These are phyloP conservation scores for Balearica regulorum DNA, from an alignment of 2,797 vertebrate species.

Conservation along the genomic window DNA sequence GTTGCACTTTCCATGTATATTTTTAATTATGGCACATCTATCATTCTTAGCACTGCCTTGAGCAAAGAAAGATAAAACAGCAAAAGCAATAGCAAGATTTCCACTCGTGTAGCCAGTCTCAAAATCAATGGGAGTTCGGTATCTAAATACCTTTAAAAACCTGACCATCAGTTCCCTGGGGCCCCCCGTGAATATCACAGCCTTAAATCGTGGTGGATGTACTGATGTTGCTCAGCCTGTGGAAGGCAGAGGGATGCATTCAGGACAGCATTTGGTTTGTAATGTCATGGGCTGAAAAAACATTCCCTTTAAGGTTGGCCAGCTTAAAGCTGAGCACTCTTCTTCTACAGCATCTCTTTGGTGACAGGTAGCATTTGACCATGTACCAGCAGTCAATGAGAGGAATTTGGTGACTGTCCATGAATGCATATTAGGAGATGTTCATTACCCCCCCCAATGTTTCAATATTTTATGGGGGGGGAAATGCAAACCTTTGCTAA, in stretches of 20 bases:
- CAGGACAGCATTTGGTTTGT: not conserved
- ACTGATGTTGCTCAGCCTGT: not conserved
- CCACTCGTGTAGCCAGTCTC: not conserved
- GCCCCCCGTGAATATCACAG: not conserved
- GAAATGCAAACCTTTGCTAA: not conserved
- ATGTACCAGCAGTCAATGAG: not conserved
- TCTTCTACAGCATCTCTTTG: not conserved
- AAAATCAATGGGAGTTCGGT: constrained; percentile 30
- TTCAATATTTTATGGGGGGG: not conserved
- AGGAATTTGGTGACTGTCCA: not conserved
- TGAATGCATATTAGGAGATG: not conserved
- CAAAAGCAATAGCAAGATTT: constrained; percentile 35
- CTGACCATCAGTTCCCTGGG: constrained; percentile 7
- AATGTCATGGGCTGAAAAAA: not conserved
- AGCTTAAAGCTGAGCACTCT: not conserved
- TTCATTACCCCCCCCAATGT: not conserved
- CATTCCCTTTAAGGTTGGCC: not conserved
- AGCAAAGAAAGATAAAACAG: constrained; percentile 30
- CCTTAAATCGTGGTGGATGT: constrained; percentile 29
- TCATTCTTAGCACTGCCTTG: constrained; percentile 47
- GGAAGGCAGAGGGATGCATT: not conserved
- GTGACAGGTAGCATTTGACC: not conserved
- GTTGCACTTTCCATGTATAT: not conserved
- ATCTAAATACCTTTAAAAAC: constrained; percentile 46
- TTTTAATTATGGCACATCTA: constrained; percentile 47